A percentile compares a stretch with the other conserved stretches of the same genome.
phyloP scores from a whole-genome alignment of 2,797 vertebrate species.

The Phaenicophaeus curvirostris region DNA sequence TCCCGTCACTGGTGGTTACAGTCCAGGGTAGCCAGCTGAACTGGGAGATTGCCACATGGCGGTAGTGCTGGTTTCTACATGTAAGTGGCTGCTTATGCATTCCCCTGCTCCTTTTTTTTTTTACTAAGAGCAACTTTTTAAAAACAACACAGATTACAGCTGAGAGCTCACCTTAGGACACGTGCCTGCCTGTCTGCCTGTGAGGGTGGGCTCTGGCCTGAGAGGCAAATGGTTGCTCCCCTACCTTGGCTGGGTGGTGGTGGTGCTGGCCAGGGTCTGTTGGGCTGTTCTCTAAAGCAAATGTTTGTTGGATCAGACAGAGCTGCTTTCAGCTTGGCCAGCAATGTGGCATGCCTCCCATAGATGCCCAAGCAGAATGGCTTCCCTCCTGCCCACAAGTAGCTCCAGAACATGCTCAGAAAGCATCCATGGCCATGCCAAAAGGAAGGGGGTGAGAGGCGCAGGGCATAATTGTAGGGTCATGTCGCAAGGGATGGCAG shows the following conservation, averaged over 20 bases:
- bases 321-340: not conserved
- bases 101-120: not conserved
- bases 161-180: not conserved
- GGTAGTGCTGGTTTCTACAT: not conserved
- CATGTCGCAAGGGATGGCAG: not conserved
- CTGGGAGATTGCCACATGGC: fast-evolving
- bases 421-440: not conserved
- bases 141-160: not conserved
- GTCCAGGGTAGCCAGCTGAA: not conserved
- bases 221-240: not conserved
- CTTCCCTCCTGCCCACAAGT: not conserved
- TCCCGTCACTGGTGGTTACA: fast-evolving
- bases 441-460: not conserved
- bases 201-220: not conserved
- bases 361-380: not conserved
- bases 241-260: fast-evolving
- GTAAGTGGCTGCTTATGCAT: not conserved
- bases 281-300: not conserved
- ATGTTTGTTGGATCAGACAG: not conserved
- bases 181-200: not conserved
- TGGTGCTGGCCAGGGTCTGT: not conserved
- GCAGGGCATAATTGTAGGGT: not conserved
- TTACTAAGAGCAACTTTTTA: not conserved
- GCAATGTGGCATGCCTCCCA: not conserved
- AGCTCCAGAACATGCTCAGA: not conserved